Evolutionary conservation across 2,888 invertebrate genomes (phyloP).

Genomic region (Osedax frankpressi): DNA sequence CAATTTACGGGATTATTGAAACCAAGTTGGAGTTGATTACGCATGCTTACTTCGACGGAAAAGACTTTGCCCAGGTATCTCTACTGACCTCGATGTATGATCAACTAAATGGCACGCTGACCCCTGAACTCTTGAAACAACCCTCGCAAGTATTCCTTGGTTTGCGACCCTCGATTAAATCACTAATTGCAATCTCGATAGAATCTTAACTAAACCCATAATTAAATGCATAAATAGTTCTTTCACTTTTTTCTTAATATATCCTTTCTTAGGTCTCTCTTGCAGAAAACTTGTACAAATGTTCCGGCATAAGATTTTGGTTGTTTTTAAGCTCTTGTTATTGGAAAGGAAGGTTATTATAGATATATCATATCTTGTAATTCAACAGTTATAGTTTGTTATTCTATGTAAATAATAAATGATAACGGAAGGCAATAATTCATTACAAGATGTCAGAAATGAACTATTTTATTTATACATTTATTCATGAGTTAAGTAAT

Average conservation of each 20-base stretch:
- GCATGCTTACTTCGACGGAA: conserved; percentile 84
- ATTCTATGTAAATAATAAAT: too few species aligned
- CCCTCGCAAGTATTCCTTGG: conserved; percentile 59
- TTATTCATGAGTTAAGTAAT: too few species aligned
- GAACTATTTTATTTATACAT: too few species aligned
- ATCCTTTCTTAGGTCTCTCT: conserved; percentile 69
- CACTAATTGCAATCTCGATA: background rate
- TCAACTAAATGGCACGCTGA: conserved; percentile 74
- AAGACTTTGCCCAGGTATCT: conserved; percentile 48
- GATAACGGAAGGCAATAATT: too few species aligned
- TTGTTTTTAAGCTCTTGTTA: conserved; percentile 79
- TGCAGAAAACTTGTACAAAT: conserved; percentile 65
- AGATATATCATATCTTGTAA: too few species aligned
- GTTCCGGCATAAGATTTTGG: conserved; percentile 79
- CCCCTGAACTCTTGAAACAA: conserved; percentile 39
- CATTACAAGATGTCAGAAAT: too few species aligned
- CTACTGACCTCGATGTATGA: conserved; percentile 74
- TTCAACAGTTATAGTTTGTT: too few species aligned
- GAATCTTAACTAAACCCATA: background rate
- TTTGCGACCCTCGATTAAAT: conserved; percentile 36
- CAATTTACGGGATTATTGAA: conserved; percentile 70
- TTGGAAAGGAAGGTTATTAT: conserved; percentile 58
- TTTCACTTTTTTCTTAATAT: too few species aligned
- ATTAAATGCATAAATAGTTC: background rate
- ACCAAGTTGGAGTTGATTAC: conserved; percentile 87